A percentile compares a stretch with the other conserved stretches of the same genome.
phyloP scores from a whole-genome alignment of 2,797 vertebrate species.

The Euphonia xanthogaster region DNA sequence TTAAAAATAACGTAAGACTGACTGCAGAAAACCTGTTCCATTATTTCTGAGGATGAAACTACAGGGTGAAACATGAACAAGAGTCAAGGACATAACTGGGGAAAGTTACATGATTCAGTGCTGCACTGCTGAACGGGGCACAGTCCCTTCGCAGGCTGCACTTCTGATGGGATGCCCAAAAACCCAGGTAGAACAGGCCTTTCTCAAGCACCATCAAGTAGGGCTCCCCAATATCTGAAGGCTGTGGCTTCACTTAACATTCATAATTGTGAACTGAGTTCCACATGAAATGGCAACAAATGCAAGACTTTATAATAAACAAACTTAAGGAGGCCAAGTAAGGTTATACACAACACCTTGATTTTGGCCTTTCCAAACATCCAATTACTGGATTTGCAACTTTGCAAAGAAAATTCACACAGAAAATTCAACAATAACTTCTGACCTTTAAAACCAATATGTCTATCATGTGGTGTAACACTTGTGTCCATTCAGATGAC shows the following conservation, averaged over 20 bases:
- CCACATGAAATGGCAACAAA: background rate
- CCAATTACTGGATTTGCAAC: background rate
- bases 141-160: background rate
- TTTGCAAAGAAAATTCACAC: background rate
- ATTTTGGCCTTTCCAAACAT: background rate
- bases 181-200: accelerated
- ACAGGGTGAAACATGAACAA: background rate
- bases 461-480: background rate
- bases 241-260: background rate
- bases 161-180: background rate
- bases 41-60: background rate
- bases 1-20: background rate
- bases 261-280: background rate
- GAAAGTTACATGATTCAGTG: background rate
- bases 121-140: background rate
- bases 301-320: background rate
- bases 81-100: background rate
- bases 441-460: background rate
- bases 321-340: background rate
- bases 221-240: background rate
- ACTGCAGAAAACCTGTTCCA: background rate
- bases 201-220: background rate
- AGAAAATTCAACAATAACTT: background rate
- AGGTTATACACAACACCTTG: background rate
- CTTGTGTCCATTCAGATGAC: background rate